Conservation (phyloP, 2,888 invertebrate genomes). For the Lapara coniferarum region DNA sequence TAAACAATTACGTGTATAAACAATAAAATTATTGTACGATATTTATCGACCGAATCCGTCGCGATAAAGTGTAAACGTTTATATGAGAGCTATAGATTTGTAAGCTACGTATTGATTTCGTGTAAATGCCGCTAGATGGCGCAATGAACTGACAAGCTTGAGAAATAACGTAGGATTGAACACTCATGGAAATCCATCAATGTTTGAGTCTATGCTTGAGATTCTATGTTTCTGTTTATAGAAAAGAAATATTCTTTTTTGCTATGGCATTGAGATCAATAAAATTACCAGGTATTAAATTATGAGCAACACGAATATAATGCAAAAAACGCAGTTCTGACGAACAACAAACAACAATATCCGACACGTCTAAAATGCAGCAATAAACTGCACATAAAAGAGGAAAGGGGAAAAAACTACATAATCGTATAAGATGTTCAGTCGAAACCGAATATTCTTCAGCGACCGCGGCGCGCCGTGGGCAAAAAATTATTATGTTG, state of each 20-base stretch:
- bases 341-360: slow-evolving; percentile 3
- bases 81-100: background rate
- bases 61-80: slow-evolving; percentile 38
- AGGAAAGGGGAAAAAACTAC: slow-evolving; percentile 11
- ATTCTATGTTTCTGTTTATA: too few relatives aligned
- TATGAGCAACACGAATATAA: too few relatives aligned
- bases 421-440: slow-evolving; percentile 9
- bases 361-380: background rate
- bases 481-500: slow-evolving; percentile 74
- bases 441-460: slow-evolving; percentile 33
- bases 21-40: slow-evolving; percentile 67
- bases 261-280: too few relatives aligned
- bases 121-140: background rate
- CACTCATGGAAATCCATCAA: too few relatives aligned
- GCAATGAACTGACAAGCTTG: background rate
- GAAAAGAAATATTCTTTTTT: too few relatives aligned
- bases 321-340: background rate
- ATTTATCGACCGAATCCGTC: slow-evolving; percentile 62
- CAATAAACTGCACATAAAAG: slow-evolving; percentile 13
- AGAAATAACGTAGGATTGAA: too few relatives aligned
- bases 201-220: too few relatives aligned
- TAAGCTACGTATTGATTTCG: background rate
- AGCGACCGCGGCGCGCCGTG: slow-evolving; percentile 50
- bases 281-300: too few relatives aligned
- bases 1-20: slow-evolving; percentile 78